Evolutionary conservation across 2,113 vertebrate genomes (phyloP).

Genomic region (Dromas ardeola): DNA sequence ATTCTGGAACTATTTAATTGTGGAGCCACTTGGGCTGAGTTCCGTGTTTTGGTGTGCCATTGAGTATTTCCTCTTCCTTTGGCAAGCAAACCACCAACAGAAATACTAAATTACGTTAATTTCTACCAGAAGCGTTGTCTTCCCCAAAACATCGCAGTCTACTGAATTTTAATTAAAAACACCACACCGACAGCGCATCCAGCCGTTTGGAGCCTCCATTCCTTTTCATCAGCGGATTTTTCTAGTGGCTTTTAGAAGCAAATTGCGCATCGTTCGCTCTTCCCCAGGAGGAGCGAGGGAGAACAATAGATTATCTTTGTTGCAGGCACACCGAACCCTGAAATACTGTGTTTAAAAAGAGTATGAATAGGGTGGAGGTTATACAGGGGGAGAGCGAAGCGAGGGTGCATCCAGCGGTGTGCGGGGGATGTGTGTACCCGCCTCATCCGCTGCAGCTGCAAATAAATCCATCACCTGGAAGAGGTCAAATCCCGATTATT

Average conservation of each 20-base stretch:
- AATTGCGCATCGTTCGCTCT: not conserved
- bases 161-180: not conserved
- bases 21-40: not conserved
- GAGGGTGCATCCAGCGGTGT: accelerated
- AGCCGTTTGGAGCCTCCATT: not conserved
- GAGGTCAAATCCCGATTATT: not conserved
- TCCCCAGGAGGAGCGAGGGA: not conserved
- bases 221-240: slow-evolving; percentile 24
- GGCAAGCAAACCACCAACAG: not conserved
- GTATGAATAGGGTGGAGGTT: not conserved
- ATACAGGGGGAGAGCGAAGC: not conserved
- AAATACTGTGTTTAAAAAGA: not conserved
- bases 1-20: not conserved
- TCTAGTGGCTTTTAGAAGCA: not conserved
- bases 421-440: accelerated
- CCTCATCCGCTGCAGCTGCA: not conserved
- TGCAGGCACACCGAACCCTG: not conserved
- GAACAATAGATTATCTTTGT: not conserved
- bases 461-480: not conserved
- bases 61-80: slow-evolving; percentile 14
- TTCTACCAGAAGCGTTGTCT: not conserved
- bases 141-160: not conserved
- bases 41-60: not conserved
- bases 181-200: not conserved
- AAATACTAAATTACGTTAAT: slow-evolving; percentile 11